phyloP scores from a whole-genome alignment of 1,140 invertebrate species.

The Agraylea sexmaculata region DNA sequence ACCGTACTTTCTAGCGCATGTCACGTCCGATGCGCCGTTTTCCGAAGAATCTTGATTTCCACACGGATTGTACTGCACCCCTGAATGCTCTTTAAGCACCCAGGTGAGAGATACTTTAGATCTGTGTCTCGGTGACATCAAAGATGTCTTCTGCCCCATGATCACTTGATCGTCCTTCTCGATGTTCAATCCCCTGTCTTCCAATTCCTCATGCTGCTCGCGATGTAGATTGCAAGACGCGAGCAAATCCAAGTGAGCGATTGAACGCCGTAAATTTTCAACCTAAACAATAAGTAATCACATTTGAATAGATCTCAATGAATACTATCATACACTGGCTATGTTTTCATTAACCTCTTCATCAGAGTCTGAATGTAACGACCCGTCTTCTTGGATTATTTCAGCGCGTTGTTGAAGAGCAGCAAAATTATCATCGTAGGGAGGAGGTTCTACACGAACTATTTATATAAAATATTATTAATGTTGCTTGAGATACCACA shows the following conservation, averaged over 20 bases:
- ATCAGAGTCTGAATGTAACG: too few species aligned
- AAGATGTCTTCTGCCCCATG: constrained; percentile 38
- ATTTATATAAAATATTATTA: too few species aligned
- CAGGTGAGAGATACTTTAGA: constrained; percentile 59
- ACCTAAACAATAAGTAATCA: constrained; percentile 12
- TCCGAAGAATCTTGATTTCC: constrained; percentile 9
- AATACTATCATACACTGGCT: too few species aligned
- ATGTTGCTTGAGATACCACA: too few species aligned
- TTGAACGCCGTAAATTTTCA: constrained; percentile 11
- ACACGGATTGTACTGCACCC: constrained; percentile 28
- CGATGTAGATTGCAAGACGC: constrained; percentile 10
- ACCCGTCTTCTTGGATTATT: too few species aligned
- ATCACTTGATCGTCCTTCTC: too few species aligned
- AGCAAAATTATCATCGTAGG: too few species aligned
- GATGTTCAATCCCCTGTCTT: too few species aligned
- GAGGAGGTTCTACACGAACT: too few species aligned
- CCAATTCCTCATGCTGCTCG: constrained; percentile 3
- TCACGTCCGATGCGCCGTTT: constrained; percentile 5
- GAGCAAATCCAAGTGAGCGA: constrained; percentile 14
- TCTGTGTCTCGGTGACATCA: constrained; percentile 37
- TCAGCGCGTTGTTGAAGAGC: too few species aligned
- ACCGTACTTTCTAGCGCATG: constrained; percentile 7
- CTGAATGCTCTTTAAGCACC: constrained; percentile 49
- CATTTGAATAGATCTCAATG: too few species aligned
- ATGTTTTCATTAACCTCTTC: too few species aligned